These are phyloP conservation scores for Machimus atricapillus DNA, from an alignment of 2,888 invertebrate genomes.

Conservation along the genomic window DNA sequence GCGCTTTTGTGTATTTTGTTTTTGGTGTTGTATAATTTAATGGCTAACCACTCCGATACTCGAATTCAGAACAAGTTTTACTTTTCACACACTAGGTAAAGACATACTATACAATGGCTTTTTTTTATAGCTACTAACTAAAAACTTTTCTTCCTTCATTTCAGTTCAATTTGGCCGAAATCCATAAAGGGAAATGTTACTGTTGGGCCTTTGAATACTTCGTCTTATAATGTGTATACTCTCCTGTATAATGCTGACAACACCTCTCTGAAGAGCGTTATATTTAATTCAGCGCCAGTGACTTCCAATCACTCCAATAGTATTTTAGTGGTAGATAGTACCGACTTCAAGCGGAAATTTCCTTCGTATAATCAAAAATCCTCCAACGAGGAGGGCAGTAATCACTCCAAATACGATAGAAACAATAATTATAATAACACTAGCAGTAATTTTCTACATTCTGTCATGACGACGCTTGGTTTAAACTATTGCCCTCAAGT, in stretches of 20 bases:
- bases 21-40: slow-evolving; percentile 54
- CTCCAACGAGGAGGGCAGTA: background rate
- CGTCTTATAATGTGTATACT: slow-evolving; percentile 32
- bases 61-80: slow-evolving; percentile 53
- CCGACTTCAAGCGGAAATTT: slow-evolving; percentile 46
- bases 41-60: slow-evolving; percentile 57
- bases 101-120: background rate
- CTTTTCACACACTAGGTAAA: slow-evolving; percentile 56
- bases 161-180: slow-evolving; percentile 47
- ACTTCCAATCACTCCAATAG: slow-evolving; percentile 39
- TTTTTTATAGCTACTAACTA: background rate
- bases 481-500: slow-evolving; percentile 65
- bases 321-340: slow-evolving; percentile 45
- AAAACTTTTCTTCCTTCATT: slow-evolving; percentile 13
- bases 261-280: slow-evolving; percentile 41
- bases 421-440: background rate
- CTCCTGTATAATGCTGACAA: slow-evolving; percentile 42
- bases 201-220: slow-evolving; percentile 21
- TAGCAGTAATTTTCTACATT: slow-evolving; percentile 37
- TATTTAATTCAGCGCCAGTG: slow-evolving; percentile 41
- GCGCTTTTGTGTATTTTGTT: slow-evolving; percentile 55
- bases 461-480: slow-evolving; percentile 47
- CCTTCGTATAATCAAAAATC: slow-evolving; percentile 1
- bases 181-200: slow-evolving; percentile 9
- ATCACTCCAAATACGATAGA: background rate